These are phyloP conservation scores for Centropus bengalensis DNA, from an alignment of 2,113 vertebrate species.

Conservation along the genomic window DNA sequence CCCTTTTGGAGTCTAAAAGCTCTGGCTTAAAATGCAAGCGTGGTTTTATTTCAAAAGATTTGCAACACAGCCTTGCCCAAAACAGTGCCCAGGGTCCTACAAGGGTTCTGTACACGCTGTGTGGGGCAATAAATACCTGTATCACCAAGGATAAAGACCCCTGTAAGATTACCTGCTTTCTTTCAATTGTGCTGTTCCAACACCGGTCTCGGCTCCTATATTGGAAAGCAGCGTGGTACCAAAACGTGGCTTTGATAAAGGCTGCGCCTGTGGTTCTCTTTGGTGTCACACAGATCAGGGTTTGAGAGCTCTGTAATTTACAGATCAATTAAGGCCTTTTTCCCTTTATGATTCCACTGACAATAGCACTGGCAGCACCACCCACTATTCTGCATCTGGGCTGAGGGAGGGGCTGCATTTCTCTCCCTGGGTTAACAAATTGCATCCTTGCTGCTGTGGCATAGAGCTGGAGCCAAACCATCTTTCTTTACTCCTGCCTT, in stretches of 20 bases:
- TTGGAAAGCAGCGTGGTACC: background rate
- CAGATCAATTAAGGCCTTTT: constrained; percentile 21
- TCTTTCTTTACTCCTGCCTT: background rate
- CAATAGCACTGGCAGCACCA: constrained; percentile 43
- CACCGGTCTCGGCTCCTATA: background rate
- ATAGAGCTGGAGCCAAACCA: background rate
- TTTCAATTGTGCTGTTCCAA: background rate
- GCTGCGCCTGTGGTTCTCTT: background rate
- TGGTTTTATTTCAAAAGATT: background rate
- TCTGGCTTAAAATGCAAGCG: background rate
- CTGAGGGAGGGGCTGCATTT: constrained; percentile 4
- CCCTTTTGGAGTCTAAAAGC: background rate
- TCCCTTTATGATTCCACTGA: constrained; percentile 9
- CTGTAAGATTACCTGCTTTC: background rate
- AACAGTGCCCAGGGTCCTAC: background rate
- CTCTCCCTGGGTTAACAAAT: constrained; percentile 1
- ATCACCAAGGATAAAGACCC: background rate
- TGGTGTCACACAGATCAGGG: background rate
- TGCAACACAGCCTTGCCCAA: background rate
- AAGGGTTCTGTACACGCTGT: background rate
- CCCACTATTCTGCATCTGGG: constrained; percentile 19
- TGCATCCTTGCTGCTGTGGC: background rate
- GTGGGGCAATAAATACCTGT: background rate
- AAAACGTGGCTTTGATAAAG: background rate
- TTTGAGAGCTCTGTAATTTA: constrained; percentile 4